Evolutionary conservation across 37 sponge, comb jelly and placozoan genomes (phyloP).

Genomic region (Beroe forskalii): DNA sequence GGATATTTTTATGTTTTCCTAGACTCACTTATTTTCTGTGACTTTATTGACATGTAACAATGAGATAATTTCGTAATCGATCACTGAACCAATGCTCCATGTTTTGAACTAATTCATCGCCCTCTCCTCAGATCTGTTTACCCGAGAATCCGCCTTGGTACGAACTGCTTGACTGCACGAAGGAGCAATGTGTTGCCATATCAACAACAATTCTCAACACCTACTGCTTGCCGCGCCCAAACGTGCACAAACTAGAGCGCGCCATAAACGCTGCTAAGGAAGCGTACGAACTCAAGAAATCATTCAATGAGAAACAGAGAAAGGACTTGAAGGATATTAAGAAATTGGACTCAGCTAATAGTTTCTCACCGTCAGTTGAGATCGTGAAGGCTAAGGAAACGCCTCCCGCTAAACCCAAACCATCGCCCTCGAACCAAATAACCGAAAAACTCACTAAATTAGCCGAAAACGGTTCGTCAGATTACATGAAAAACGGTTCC

Average conservation of each 20-base stretch:
- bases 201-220: not conserved
- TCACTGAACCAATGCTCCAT: no score
- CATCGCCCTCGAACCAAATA: not conserved
- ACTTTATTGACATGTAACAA: not conserved
- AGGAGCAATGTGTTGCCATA: not conserved
- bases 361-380: not conserved
- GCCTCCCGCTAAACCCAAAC: not conserved
- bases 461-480: constrained; percentile 4
- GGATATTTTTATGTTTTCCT: not conserved
- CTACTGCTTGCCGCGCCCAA: not conserved
- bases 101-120: no score
- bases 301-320: constrained; percentile 26
- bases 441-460: not conserved
- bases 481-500: not conserved
- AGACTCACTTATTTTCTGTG: not conserved
- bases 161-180: constrained; percentile 73
- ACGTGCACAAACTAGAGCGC: not conserved
- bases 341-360: constrained; percentile 3
- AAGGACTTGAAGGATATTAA: constrained; percentile 34
- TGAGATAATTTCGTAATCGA: no score
- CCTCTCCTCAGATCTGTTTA: constrained; percentile 75
- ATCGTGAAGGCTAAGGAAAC: not conserved
- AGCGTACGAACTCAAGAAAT: constrained; percentile 40
- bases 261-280: constrained; percentile 51
- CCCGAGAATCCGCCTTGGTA: constrained; percentile 90